Evolutionary conservation across 2,888 invertebrate species (phyloP), one percentile per base, ranked within the genome.

Genomic region (Xestia xanthographa): DNA sequence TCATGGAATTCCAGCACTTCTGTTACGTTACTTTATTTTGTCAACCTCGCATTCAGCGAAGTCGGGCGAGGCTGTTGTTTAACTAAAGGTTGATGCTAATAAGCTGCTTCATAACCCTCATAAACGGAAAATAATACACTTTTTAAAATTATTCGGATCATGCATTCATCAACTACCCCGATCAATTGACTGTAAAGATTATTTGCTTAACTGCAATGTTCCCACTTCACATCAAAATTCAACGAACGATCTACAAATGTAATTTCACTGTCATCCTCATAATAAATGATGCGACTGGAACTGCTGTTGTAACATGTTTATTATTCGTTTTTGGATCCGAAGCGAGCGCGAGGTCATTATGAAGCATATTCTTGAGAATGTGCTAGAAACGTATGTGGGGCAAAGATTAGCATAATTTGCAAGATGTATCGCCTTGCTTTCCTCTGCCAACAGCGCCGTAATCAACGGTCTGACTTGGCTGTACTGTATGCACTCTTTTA

Each of bases 301-400:
- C 70, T 56, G 58, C 62, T 70, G 26, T 73, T 70, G 29, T 79
- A 63, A 67, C 8, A 67, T 73, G 20, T 84, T 73, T 73, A 67
- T 67, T 63, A 68, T 56, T 53, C n/a, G 0, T 48, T 60, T 66
- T 77, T 62, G 69, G 17, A 63, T 8, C 29, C 48, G 45, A 53
- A 48, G 43, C 60, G 45, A 71, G n/a, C 34, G 58, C 60, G 53
- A 66, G 60, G 20, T 69, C 73, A 69, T 85, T 76, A 76, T 58
- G 66, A 66, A 69, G 75, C 80, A 68, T 66, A 72, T 79, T 83
- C 68, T 80, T 69, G 66, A 70, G 56, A 80, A 69, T 72, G 72
- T 68, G 68, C 56, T 62, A n/a, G 14, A 79, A 38, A 73, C 79
- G 45, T 72, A 79, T 83, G 58, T 72, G 67, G 66, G 43, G 14